phyloP scores from a whole-genome alignment of 1,140 invertebrate genomes.

The Cylas formicarius region DNA sequence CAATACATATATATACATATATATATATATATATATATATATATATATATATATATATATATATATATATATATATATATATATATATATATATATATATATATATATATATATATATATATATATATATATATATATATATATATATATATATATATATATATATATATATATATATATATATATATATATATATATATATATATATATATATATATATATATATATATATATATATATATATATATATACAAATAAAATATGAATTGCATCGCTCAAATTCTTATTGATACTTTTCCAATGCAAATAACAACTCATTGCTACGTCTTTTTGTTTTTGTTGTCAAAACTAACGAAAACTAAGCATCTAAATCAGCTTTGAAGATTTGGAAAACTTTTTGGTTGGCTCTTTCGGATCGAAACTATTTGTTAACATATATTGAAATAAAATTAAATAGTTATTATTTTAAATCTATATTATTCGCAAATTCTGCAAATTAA shows the following conservation, averaged over 20 bases:
- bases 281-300: no score
- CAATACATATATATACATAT: constrained; percentile 5
- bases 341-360: no score
- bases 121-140: constrained; percentile 7
- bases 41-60: constrained; percentile 7
- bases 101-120: constrained; percentile 6
- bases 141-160: constrained; percentile 7
- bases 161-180: constrained; percentile 7
- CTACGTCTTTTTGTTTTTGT: no score
- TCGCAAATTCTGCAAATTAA: no score
- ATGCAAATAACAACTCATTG: no score
- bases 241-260: constrained; percentile 1
- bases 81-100: constrained; percentile 7
- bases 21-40: constrained; percentile 5
- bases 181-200: constrained; percentile 6
- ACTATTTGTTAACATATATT: no score
- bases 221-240: constrained; percentile 7
- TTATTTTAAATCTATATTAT: no score
- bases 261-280: no score
- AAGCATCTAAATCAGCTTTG: no score
- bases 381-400: no score
- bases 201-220: constrained; percentile 6
- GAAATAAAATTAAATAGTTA: no score
- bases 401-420: no score
- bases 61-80: constrained; percentile 7